Conservation (phyloP, 2,888 invertebrate species). For the Eilema sororculum region DNA sequence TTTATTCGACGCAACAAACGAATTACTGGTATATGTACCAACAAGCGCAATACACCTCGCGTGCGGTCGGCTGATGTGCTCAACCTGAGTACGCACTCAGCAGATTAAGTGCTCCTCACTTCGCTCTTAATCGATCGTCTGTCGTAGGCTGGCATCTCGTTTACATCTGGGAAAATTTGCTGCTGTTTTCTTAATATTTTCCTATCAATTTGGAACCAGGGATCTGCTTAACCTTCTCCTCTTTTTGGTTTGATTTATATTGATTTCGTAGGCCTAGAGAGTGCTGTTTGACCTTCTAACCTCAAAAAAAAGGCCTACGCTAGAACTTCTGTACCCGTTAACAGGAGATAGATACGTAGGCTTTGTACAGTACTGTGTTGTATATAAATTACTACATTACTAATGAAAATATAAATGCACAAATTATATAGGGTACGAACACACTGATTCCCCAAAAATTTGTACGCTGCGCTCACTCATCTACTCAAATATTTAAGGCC, state of each 20-base stretch:
- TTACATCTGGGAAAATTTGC: not conserved
- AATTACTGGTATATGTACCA: constrained; percentile 20
- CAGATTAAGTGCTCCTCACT: constrained; percentile 56
- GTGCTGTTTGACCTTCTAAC: too few species aligned
- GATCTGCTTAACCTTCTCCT: too few species aligned
- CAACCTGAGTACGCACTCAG: constrained; percentile 57
- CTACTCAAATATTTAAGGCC: too few species aligned
- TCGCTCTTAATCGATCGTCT: constrained; percentile 51
- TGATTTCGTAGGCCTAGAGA: too few species aligned
- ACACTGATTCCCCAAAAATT: too few species aligned
- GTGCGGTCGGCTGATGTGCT: constrained; percentile 48
- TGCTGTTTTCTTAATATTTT: not conserved
- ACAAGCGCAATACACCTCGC: constrained; percentile 19
- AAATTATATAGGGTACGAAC: too few species aligned
- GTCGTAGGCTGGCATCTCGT: constrained; percentile 11
- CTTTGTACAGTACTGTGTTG: not conserved
- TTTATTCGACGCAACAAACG: constrained; percentile 9
- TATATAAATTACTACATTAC: not conserved
- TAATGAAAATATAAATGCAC: not conserved
- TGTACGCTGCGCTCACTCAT: too few species aligned
- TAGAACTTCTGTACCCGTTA: not conserved
- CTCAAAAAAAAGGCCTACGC: not conserved
- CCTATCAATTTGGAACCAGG: not conserved
- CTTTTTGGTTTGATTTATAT: too few species aligned
- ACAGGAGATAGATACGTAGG: not conserved